These are phyloP conservation scores for Hestina assimilis DNA, from an alignment of 1,140 invertebrate species.

Conservation along the genomic window DNA sequence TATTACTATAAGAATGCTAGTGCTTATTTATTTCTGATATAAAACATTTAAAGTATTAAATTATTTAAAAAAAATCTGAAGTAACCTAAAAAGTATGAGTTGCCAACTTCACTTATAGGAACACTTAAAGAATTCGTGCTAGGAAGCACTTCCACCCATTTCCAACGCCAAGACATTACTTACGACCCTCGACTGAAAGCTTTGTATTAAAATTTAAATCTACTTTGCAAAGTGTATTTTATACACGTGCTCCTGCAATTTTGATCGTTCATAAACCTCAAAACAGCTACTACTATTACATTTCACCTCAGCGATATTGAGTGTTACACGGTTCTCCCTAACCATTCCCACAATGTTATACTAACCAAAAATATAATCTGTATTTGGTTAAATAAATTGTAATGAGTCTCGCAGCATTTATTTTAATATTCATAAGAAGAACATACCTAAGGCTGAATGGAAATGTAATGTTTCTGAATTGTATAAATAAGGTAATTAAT, in stretches of 20 bases:
- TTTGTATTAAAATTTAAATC: slow-evolving; percentile 79
- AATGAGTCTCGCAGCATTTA: no score
- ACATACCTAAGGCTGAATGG: no score
- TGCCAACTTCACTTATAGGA: not conserved
- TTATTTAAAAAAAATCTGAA: not conserved
- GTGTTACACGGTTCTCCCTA: slow-evolving; percentile 62
- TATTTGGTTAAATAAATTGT: no score
- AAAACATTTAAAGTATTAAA: no score
- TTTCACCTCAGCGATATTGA: slow-evolving; percentile 71
- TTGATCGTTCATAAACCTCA: slow-evolving; percentile 76
- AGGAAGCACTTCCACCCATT: slow-evolving; percentile 53
- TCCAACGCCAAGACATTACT: slow-evolving; percentile 69
- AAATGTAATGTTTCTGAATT: no score
- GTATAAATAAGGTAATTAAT: no score
- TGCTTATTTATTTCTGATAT: no score
- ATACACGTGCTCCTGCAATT: slow-evolving; percentile 77
- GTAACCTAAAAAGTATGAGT: not conserved
- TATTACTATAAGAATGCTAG: no score
- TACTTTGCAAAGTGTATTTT: slow-evolving; percentile 78
- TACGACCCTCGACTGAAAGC: slow-evolving; percentile 74
- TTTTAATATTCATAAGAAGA: no score
- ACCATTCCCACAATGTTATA: slow-evolving; percentile 59
- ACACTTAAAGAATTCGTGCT: slow-evolving; percentile 14
- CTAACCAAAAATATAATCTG: no score
- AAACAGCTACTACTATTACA: slow-evolving; percentile 74